Base-by-base conservation (phyloP, 1,140 invertebrate species). In the Phthorimaea operculella region DNA sequence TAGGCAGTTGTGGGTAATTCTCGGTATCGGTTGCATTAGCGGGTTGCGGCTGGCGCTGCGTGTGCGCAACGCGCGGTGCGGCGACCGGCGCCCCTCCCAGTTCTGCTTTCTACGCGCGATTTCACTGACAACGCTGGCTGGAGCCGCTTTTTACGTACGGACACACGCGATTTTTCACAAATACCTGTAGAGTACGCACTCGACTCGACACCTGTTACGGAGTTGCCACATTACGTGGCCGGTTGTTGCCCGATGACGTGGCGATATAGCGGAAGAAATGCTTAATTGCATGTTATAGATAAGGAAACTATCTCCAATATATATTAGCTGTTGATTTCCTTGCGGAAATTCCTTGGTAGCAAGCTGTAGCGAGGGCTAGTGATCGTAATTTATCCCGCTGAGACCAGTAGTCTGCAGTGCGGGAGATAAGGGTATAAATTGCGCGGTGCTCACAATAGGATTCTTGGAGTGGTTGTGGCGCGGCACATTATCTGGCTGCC, bases 71-170 rank as follows among this genome's bases (percentile, higher is more conserved):
- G 54, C 52, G 49, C 44, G 21, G 15, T 44, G 33, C 55, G 50
- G 52, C 62, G 34, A 54, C 8, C 14, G 11, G 44, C 47, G 59
- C 67, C 64, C 73, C 69, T 70, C 66, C 67, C 67, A 73, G 77
- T 75, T 79, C 77, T 79, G 79, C 79, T 83, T 83, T 83, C 79
- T 83, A 83, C 76, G 79, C 77, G 71, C 76, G 77, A 80, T 83
- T 83, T 80, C 79, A 78, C 79, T 76, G 70, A 63, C 66, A 57
- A 59, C 62, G 66, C 62, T 57, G 64, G 66, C 62, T 57, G 64
- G 62, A 58, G 67, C 64, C 53, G 72, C 68, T 74, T 74, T 74
- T 75, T 76, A n/a, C n/a, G 63, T 72, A 62, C 60, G 53, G 36
- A 55, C 55, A 65, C 72, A 76, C 70, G 76, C 68, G 66, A 79